A percentile compares a stretch with the other conserved stretches of the same genome.
Conservation (phyloP, 1,140 invertebrate genomes). For the Drosophila miranda region DNA sequence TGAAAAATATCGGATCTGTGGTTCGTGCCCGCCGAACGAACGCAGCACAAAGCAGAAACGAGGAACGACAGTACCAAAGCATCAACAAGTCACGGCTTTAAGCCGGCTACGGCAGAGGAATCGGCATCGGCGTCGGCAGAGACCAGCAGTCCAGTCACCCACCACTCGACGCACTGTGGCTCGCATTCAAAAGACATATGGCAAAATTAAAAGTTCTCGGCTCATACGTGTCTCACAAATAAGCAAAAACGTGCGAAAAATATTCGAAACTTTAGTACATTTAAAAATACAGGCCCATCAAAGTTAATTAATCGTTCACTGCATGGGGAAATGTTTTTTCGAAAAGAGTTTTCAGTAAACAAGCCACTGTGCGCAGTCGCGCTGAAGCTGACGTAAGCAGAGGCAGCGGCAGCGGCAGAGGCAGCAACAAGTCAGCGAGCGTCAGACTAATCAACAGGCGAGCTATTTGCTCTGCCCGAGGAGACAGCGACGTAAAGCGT, state of each 20-base stretch:
- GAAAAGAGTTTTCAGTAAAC: too few species aligned
- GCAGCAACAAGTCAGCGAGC: conserved; percentile 67
- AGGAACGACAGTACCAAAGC: conserved; percentile 61
- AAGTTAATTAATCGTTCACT: too few species aligned
- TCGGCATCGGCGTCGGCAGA: conserved; percentile 16
- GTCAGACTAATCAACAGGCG: conserved; percentile 68
- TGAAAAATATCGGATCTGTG: conserved; percentile 81
- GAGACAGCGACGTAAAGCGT: conserved; percentile 14
- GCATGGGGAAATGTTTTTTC: not conserved
- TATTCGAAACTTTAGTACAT: too few species aligned
- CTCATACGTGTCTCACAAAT: too few species aligned
- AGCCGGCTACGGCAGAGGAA: conserved; percentile 54
- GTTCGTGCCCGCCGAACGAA: conserved; percentile 71
- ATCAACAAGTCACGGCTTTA: conserved; percentile 77
- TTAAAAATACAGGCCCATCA: too few species aligned
- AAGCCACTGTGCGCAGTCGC: too few species aligned
- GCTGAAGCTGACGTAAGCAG: not conserved
- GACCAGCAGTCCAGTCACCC: conserved; percentile 35
- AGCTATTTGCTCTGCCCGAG: conserved; percentile 46
- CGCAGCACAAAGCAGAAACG: conserved; percentile 49
- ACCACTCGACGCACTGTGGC: conserved; percentile 26
- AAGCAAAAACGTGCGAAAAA: too few species aligned
- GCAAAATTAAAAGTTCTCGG: too few species aligned
- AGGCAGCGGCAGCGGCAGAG: conserved; percentile 9
- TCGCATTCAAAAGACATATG: too few species aligned